phyloP scores from a whole-genome alignment of 2,888 invertebrate genomes.

The Dolomedes plantarius region DNA sequence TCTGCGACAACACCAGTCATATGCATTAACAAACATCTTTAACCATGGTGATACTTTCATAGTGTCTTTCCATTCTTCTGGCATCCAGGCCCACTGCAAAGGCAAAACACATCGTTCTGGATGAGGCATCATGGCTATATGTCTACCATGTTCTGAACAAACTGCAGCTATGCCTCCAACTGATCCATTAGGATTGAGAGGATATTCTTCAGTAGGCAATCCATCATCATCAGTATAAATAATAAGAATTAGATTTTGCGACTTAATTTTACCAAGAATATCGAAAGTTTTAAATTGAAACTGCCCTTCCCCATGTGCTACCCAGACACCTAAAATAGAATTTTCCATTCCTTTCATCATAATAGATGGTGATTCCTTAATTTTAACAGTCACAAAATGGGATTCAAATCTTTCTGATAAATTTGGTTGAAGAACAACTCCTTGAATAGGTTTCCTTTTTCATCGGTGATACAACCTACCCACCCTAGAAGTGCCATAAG shows the following conservation, averaged over 20 bases:
- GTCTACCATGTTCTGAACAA: slow-evolving; percentile 92
- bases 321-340: slow-evolving; percentile 95
- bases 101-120: slow-evolving; percentile 93
- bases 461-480: slow-evolving; percentile 80
- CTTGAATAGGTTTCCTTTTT: slow-evolving; percentile 53
- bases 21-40: slow-evolving; percentile 92
- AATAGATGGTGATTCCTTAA: slow-evolving; percentile 84
- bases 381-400: slow-evolving; percentile 86
- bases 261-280: slow-evolving; percentile 74
- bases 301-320: slow-evolving; percentile 95
- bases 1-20: slow-evolving; percentile 74
- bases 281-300: slow-evolving; percentile 62
- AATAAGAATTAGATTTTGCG: slow-evolving; percentile 84
- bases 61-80: slow-evolving; percentile 75
- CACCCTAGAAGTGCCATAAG: slow-evolving; percentile 95
- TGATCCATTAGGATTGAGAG: slow-evolving; percentile 96
- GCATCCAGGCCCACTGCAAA: slow-evolving; percentile 92
- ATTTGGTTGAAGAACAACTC: slow-evolving; percentile 83
- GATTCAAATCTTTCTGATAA: slow-evolving; percentile 91
- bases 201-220: slow-evolving; percentile 83
- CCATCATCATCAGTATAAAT: slow-evolving; percentile 90
- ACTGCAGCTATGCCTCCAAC: slow-evolving; percentile 90
- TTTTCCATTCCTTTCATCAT: slow-evolving; percentile 94
- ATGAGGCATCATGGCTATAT: slow-evolving; percentile 99
- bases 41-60: slow-evolving; percentile 90